These are phyloP conservation scores for Sebastes hubbsi DNA, from an alignment of 2,797 vertebrate species.

Conservation along the genomic window DNA sequence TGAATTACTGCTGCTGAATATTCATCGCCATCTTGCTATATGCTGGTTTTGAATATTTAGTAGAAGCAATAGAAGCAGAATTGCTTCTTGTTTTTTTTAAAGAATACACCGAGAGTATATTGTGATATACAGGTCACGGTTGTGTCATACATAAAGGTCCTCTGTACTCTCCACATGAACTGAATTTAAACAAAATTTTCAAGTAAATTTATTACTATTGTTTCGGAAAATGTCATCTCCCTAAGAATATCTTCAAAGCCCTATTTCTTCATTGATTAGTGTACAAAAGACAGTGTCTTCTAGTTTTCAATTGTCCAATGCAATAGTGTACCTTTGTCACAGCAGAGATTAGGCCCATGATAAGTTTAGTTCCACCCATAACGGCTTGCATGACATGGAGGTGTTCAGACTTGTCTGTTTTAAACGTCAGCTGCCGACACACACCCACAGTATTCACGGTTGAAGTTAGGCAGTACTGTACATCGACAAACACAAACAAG, in stretches of 20 bases:
- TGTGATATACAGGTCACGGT: neutral
- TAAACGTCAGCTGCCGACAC: conserved; percentile 15
- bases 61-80: neutral
- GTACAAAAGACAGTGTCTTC: neutral
- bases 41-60: conserved; percentile 48
- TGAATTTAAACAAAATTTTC: neutral
- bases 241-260: neutral
- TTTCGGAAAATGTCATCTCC: neutral
- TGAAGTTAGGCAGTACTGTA: neutral
- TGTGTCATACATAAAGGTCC: neutral
- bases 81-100: neutral
- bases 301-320: neutral
- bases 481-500: neutral
- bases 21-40: conserved; percentile 26
- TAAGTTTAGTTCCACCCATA: conserved; percentile 15
- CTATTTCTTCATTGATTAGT: neutral
- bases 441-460: neutral
- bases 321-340: neutral
- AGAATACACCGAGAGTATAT: neutral
- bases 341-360: neutral
- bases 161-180: neutral
- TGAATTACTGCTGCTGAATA: conserved; percentile 46
- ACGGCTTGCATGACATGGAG: neutral
- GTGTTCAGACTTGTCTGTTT: conserved; percentile 47
- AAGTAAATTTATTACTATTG: neutral